These are phyloP conservation scores for Meteorus colon DNA, from an alignment of 2,888 invertebrate species.

Conservation along the genomic window DNA sequence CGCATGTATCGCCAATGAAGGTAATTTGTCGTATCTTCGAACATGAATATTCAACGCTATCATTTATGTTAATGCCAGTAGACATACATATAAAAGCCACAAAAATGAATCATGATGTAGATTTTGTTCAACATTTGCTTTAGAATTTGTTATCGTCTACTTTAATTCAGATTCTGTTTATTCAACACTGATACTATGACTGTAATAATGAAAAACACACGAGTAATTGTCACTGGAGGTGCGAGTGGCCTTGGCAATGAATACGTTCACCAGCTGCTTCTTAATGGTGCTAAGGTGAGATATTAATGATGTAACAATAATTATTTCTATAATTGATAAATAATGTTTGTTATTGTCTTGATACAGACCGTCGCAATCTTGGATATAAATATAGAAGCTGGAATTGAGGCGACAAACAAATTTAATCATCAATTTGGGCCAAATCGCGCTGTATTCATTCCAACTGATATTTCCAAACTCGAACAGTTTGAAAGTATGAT, in stretches of 20 bases:
- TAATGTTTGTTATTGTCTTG: too few species aligned
- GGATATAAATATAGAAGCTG: slow-evolving; percentile 69
- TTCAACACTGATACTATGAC: background rate
- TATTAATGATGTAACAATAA: too few species aligned
- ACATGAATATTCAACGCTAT: too few species aligned
- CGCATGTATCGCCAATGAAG: too few species aligned
- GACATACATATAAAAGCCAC: too few species aligned
- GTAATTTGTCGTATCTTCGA: too few species aligned
- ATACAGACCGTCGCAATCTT: slow-evolving; percentile 66
- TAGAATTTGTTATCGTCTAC: too few species aligned
- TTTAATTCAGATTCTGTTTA: too few species aligned
- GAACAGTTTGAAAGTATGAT: slow-evolving; percentile 70
- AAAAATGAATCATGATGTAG: too few species aligned
- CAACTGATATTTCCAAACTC: slow-evolving; percentile 73
- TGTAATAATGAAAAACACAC: slow-evolving; percentile 65
- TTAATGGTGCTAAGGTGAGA: slow-evolving; percentile 65
- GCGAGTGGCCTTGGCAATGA: slow-evolving; percentile 62
- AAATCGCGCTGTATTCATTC: slow-evolving; percentile 71
- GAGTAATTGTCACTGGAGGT: slow-evolving; percentile 65
- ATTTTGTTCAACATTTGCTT: too few species aligned
- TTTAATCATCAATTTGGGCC: slow-evolving; percentile 73
- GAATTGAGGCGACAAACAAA: slow-evolving; percentile 71
- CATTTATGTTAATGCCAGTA: too few species aligned
- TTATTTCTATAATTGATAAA: too few species aligned
- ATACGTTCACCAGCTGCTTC: slow-evolving; percentile 61